phyloP scores from a whole-genome alignment of 1,140 invertebrate species.

The Orius laevigatus region DNA sequence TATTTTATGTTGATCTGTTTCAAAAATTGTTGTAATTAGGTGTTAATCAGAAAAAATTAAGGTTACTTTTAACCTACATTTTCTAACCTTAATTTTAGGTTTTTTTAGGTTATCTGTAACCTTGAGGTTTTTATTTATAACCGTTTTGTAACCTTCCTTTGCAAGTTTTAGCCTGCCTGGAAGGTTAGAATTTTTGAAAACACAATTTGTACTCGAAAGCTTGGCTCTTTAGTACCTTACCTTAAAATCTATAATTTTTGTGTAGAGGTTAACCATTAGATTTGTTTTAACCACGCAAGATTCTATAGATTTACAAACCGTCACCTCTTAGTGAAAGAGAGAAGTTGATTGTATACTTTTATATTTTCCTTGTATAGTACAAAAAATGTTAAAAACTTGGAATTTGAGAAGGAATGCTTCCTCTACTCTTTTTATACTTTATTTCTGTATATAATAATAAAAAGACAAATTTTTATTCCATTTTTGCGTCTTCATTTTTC shows the following conservation, averaged over 20 bases:
- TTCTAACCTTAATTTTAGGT: background rate
- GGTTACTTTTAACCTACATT: background rate
- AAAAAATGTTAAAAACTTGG: conserved; percentile 2
- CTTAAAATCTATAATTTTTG: no score
- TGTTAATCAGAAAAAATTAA: no score
- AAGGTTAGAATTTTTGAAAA: background rate
- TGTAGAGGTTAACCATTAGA: no score
- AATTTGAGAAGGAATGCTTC: conserved; percentile 8
- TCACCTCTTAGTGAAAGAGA: background rate
- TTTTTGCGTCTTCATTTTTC: no score
- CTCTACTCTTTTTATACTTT: conserved; percentile 15
- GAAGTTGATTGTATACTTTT: conserved; percentile 14
- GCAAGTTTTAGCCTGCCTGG: no score
- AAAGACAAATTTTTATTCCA: background rate
- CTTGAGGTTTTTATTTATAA: no score
- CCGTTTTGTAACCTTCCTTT: no score
- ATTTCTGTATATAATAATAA: conserved; percentile 15
- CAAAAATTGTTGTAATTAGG: background rate
- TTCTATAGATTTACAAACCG: no score
- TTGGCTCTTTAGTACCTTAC: no score
- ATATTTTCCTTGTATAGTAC: conserved; percentile 15
- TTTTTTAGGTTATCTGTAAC: background rate
- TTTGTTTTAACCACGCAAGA: no score
- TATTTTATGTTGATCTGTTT: background rate
- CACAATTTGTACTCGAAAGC: no score